Conservation (phyloP, 2,797 vertebrate genomes). For the Podarcis siculus region DNA sequence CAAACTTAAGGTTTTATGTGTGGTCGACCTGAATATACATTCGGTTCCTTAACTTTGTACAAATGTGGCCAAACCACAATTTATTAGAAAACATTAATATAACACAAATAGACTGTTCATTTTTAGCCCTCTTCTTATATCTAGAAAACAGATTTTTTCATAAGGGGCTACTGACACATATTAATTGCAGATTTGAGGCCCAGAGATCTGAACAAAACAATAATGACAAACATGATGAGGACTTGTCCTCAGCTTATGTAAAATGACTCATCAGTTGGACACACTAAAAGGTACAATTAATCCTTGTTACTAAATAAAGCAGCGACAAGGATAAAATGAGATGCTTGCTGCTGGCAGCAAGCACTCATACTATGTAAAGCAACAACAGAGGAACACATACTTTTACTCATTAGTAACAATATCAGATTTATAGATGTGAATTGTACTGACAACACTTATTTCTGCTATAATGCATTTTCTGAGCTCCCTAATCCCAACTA, state of each 20-base stretch:
- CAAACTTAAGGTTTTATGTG: background rate
- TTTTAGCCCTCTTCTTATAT: background rate
- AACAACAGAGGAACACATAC: constrained; percentile 30
- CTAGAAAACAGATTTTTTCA: background rate
- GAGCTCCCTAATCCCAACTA: background rate
- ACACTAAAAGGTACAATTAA: constrained; percentile 63
- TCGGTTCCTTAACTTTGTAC: background rate
- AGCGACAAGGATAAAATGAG: constrained; percentile 35
- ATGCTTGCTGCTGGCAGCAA: constrained; percentile 50
- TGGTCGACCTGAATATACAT: background rate
- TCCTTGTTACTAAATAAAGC: constrained; percentile 68
- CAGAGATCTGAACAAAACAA: background rate
- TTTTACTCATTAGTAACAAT: constrained; percentile 2
- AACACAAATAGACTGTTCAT: background rate
- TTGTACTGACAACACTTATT: background rate
- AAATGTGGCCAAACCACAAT: background rate
- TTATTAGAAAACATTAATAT: background rate
- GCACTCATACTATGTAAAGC: constrained; percentile 49
- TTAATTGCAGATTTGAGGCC: background rate
- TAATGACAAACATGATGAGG: background rate
- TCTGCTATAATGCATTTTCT: background rate
- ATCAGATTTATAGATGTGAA: background rate
- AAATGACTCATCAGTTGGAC: constrained; percentile 53
- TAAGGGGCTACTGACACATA: background rate
- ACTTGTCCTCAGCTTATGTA: constrained; percentile 18